Conservation (phyloP, 2,888 invertebrate species). For the Amphipoea lucens region DNA sequence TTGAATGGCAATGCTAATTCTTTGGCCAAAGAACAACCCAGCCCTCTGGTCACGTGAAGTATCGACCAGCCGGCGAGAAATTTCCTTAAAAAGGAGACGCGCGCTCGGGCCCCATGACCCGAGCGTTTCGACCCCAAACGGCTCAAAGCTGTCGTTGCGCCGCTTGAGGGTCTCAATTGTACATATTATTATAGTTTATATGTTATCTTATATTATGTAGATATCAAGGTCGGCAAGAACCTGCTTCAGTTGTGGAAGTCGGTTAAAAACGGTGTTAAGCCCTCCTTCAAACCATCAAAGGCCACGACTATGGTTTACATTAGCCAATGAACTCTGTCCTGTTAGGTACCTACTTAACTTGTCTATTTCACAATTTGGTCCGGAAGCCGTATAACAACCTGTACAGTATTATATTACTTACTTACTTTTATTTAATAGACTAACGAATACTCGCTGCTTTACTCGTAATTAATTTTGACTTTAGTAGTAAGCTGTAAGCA, state of each 20-base stretch:
- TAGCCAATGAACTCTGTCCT: conserved; percentile 21
- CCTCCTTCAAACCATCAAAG: not conserved
- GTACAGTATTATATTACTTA: conserved; percentile 42
- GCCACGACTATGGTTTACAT: not conserved
- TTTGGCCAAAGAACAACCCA: too few relatives aligned
- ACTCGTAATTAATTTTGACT: not conserved
- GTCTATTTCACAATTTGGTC: conserved; percentile 45
- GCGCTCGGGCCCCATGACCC: too few relatives aligned
- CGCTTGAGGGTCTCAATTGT: too few relatives aligned
- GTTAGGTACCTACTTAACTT: conserved; percentile 3
- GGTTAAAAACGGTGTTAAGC: not conserved
- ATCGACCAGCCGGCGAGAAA: too few relatives aligned
- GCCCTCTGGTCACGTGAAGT: too few relatives aligned
- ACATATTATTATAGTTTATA: too few relatives aligned
- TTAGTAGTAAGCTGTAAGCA: not conserved
- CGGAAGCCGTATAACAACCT: conserved; percentile 38
- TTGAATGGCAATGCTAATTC: too few relatives aligned
- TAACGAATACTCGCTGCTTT: conserved; percentile 3
- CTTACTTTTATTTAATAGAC: conserved; percentile 26
- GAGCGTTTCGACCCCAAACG: too few relatives aligned
- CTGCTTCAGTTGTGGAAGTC: not conserved
- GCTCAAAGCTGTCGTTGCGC: too few relatives aligned
- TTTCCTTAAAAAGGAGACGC: too few relatives aligned
- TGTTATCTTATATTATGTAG: too few relatives aligned
- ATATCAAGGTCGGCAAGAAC: too few relatives aligned